Conservation (phyloP, 2,113 vertebrate genomes). For the Catharus bicknelli region DNA sequence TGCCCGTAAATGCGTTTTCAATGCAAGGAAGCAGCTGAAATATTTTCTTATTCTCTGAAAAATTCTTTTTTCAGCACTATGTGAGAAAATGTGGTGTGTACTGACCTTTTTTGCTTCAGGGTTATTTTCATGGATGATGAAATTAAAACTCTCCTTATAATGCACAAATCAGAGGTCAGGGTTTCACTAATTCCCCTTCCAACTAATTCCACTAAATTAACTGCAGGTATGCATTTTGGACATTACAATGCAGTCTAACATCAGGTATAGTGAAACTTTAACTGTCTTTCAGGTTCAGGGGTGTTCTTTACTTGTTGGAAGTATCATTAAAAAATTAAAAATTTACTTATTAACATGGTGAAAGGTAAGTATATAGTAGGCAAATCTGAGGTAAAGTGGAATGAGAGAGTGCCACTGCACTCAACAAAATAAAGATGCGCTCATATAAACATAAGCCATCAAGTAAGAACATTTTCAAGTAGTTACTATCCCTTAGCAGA, state of each 20-base stretch:
- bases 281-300: background rate
- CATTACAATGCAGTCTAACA: background rate
- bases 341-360: background rate
- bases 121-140: background rate
- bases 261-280: background rate
- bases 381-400: background rate
- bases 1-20: background rate
- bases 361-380: background rate
- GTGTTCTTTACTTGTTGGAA: background rate
- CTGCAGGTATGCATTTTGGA: background rate
- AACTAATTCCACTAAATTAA: background rate
- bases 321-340: background rate
- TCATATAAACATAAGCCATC: background rate
- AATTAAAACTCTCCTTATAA: background rate
- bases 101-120: background rate
- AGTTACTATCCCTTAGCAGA: background rate
- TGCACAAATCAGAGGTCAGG: background rate
- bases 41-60: background rate
- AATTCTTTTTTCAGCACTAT: background rate
- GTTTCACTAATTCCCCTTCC: background rate
- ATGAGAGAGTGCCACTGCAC: background rate
- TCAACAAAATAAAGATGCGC: background rate
- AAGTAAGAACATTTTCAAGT: background rate
- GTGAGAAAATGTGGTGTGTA: background rate
- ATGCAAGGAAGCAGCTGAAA: background rate